Conservation (phyloP, 2,797 vertebrate species). For the Lacerta bilineata region DNA sequence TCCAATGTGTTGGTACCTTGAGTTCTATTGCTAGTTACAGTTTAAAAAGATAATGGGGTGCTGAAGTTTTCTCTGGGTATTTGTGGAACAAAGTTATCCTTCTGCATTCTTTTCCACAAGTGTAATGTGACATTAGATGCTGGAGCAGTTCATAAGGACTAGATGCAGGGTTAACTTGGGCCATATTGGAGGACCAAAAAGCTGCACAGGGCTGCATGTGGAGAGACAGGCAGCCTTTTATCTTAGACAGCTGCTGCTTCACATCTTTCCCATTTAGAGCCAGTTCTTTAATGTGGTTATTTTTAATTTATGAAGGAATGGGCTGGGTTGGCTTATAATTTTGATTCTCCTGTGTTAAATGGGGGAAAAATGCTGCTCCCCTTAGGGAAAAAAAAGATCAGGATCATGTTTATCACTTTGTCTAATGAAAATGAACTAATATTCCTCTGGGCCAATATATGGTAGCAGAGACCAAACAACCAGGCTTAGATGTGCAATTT, state of each 20-base stretch:
- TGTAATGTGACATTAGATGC: neutral
- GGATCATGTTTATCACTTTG: conserved; percentile 55
- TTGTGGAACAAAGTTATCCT: neutral
- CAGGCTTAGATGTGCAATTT: neutral
- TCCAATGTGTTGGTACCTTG: neutral
- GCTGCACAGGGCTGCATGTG: neutral
- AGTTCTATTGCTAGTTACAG: neutral
- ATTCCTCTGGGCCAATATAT: conserved; percentile 25
- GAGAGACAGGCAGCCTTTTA: conserved; percentile 22
- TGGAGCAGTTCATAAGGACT: neutral
- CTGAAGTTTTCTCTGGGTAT: neutral
- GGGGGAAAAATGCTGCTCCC: conserved; percentile 44
- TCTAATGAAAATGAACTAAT: conserved; percentile 59
- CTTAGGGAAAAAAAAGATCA: conserved; percentile 45
- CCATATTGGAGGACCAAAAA: neutral
- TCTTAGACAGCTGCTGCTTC: conserved; percentile 33
- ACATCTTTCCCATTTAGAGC: conserved; percentile 40
- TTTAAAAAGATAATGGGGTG: neutral
- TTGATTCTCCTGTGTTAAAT: conserved; percentile 52
- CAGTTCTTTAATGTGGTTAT: conserved; percentile 45
- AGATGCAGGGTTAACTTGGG: conserved; percentile 14
- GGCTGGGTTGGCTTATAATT: conserved; percentile 71
- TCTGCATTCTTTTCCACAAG: neutral
- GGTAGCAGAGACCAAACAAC: conserved; percentile 1
- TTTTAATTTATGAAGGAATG: conserved; percentile 55